These are phyloP conservation scores for Ispidina picta DNA, from an alignment of 2,797 vertebrate species.

Conservation along the genomic window DNA sequence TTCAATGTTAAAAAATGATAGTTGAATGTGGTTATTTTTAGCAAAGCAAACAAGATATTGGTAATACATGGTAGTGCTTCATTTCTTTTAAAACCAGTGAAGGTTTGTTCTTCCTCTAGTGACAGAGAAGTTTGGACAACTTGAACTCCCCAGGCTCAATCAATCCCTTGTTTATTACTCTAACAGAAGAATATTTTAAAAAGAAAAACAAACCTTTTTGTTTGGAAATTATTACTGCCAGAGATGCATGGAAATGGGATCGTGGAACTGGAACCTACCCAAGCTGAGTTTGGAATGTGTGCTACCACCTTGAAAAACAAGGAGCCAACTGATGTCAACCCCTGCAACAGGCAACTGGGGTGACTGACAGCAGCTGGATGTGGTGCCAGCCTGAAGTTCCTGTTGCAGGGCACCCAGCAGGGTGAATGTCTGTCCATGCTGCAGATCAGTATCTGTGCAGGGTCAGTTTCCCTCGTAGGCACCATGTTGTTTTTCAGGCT, in stretches of 20 bases:
- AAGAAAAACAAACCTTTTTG: background rate
- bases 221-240: background rate
- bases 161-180: background rate
- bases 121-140: background rate
- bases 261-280: background rate
- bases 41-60: background rate
- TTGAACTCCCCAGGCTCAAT: background rate
- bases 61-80: background rate
- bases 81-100: constrained; percentile 11
- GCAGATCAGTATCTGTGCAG: background rate
- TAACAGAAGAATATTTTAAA: background rate
- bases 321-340: background rate
- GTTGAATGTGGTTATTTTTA: background rate
- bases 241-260: background rate
- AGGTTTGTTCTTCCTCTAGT: background rate
- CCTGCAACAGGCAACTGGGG: background rate
- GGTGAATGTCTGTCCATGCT: background rate
- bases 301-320: background rate
- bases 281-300: background rate
- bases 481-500: background rate
- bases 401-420: background rate
- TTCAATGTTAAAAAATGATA: background rate
- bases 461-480: background rate
- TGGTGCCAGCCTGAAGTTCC: background rate
- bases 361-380: background rate